Percentiles rank a stretch among this genome's conserved stretches.
phyloP scores from a whole-genome alignment of 2,113 vertebrate species.

The Phyllostomus discolor region DNA sequence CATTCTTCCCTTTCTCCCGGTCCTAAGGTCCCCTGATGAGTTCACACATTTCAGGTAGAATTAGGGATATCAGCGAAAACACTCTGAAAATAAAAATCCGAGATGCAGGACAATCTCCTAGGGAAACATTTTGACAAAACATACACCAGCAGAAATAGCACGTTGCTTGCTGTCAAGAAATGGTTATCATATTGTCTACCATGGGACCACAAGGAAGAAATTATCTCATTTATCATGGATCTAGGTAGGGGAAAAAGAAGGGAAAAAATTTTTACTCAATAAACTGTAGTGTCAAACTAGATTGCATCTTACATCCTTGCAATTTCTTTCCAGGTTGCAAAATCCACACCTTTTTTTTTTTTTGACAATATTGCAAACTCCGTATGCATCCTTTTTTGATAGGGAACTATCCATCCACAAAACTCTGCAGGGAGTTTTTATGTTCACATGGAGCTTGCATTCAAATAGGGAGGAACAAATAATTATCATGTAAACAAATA shows the following conservation, averaged over 20 bases:
- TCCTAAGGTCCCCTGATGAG: background rate
- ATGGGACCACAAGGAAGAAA: constrained; percentile 9
- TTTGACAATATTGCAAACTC: background rate
- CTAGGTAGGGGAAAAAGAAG: background rate
- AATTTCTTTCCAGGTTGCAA: background rate
- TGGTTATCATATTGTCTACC: background rate
- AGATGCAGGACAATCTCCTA: constrained; percentile 40
- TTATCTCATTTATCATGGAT: constrained; percentile 47
- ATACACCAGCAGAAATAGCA: constrained; percentile 52
- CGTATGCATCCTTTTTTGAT: background rate
- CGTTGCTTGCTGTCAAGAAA: constrained; percentile 44
- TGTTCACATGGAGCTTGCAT: background rate
- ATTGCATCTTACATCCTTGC: background rate
- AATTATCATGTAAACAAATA: background rate
- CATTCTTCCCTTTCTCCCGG: background rate
- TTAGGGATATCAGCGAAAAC: constrained; percentile 50
- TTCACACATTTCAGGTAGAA: constrained; percentile 43
- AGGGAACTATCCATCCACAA: background rate
- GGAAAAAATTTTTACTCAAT: background rate
- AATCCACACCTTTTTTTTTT: background rate
- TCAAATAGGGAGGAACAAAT: background rate
- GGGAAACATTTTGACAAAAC: constrained; percentile 54
- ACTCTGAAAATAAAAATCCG: constrained; percentile 57
- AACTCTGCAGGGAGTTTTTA: background rate
- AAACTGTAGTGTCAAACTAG: constrained; percentile 46